Percentiles rank a stretch among this genome's conserved stretches.
phyloP scores from a whole-genome alignment of 2,888 invertebrate genomes.

The Carcina quercana region DNA sequence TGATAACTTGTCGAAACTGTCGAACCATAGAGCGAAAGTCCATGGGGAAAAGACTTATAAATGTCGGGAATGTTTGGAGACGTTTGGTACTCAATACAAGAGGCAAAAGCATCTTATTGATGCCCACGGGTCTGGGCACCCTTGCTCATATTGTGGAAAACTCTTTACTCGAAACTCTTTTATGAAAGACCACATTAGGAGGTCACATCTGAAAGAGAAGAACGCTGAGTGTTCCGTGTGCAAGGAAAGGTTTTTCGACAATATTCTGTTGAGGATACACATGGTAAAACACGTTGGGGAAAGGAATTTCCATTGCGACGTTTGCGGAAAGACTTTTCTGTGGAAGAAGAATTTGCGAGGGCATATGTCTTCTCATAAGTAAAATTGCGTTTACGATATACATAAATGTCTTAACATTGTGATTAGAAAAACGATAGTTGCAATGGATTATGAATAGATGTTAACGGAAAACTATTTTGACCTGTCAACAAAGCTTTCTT shows the following conservation, averaged over 20 bases:
- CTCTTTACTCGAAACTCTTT: slow-evolving; percentile 32
- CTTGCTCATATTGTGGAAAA: slow-evolving; percentile 34
- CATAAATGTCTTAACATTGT: too few species aligned
- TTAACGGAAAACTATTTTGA: too few species aligned
- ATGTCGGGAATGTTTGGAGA: slow-evolving; percentile 28
- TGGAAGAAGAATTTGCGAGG: slow-evolving; percentile 69
- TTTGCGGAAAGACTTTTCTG: slow-evolving; percentile 68
- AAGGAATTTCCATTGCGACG: slow-evolving; percentile 62
- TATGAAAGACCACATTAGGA: slow-evolving; percentile 33
- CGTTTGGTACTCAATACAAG: slow-evolving; percentile 28
- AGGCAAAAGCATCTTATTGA: slow-evolving; percentile 29
- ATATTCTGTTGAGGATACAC: slow-evolving; percentile 36
- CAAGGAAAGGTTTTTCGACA: slow-evolving; percentile 35
- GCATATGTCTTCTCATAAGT: slow-evolving; percentile 43
- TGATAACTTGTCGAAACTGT: slow-evolving; percentile 21
- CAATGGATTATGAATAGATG: too few species aligned
- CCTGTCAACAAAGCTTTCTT: too few species aligned
- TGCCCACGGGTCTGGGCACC: slow-evolving; percentile 27
- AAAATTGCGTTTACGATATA: not conserved
- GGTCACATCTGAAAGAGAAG: slow-evolving; percentile 36
- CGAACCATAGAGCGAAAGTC: slow-evolving; percentile 25
- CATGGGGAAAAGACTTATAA: slow-evolving; percentile 29
- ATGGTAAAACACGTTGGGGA: slow-evolving; percentile 61
- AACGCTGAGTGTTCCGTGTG: slow-evolving; percentile 38
- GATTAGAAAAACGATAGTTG: too few species aligned